These are phyloP conservation scores for Copidosoma aretas DNA, from an alignment of 2,888 invertebrate species.

Conservation along the genomic window DNA sequence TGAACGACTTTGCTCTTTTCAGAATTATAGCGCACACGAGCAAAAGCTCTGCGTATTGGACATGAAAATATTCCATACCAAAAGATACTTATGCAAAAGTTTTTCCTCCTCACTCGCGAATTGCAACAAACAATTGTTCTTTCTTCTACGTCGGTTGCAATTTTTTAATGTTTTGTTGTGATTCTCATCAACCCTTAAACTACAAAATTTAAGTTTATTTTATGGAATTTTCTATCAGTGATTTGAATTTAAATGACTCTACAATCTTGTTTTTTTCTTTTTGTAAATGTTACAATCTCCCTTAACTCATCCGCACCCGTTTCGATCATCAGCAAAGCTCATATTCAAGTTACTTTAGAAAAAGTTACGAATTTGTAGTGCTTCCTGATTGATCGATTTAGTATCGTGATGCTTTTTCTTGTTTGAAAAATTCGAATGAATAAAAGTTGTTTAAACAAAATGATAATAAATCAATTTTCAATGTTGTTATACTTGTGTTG, in stretches of 20 bases:
- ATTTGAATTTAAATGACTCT: slow-evolving; percentile 37
- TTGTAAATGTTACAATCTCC: slow-evolving; percentile 40
- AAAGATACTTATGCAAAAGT: slow-evolving; percentile 24
- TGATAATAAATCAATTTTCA: too few species aligned
- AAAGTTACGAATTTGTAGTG: slow-evolving; percentile 27
- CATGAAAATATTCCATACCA: slow-evolving; percentile 7
- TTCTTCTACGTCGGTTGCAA: too few species aligned
- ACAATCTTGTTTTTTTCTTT: slow-evolving; percentile 40
- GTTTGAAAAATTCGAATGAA: slow-evolving; percentile 28
- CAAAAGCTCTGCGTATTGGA: neutral
- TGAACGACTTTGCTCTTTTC: slow-evolving; percentile 14
- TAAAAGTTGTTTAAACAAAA: too few species aligned
- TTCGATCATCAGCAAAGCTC: slow-evolving; percentile 32
- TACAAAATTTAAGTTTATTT: slow-evolving; percentile 39
- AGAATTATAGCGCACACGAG: slow-evolving; percentile 13
- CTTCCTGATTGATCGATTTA: slow-evolving; percentile 27
- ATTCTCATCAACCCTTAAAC: slow-evolving; percentile 36
- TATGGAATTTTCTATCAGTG: slow-evolving; percentile 4
- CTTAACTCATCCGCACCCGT: slow-evolving; percentile 38
- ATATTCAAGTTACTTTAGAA: slow-evolving; percentile 19
- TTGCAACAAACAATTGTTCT: slow-evolving; percentile 23
- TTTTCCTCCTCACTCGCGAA: slow-evolving; percentile 22
- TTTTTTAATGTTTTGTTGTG: slow-evolving; percentile 9
- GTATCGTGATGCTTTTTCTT: slow-evolving; percentile 30
- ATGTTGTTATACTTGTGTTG: too few species aligned